phyloP scores from a whole-genome alignment of 2,888 invertebrate genomes.

The Xanthia icteritia region DNA sequence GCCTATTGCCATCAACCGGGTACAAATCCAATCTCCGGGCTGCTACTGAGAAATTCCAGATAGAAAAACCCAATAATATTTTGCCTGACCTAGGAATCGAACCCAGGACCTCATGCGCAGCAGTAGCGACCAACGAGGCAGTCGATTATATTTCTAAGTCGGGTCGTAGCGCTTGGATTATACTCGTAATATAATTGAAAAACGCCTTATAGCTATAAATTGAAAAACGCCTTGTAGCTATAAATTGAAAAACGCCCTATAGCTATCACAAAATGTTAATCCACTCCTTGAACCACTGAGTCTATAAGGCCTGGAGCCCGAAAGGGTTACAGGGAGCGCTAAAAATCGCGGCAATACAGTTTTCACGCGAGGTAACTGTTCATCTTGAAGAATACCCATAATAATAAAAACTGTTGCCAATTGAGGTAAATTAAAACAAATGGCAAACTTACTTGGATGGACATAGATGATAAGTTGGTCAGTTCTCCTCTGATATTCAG shows the following conservation, averaged over 20 bases:
- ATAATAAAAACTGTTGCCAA: not conserved
- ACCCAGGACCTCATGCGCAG: no score
- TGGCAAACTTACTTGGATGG: slow-evolving; percentile 75
- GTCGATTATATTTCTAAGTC: not conserved
- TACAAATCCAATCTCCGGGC: no score
- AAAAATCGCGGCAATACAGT: not conserved
- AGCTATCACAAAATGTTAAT: not conserved
- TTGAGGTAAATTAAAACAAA: not conserved
- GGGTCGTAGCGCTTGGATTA: not conserved
- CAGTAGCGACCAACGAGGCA: no score
- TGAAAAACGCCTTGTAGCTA: not conserved
- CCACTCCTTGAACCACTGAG: not conserved
- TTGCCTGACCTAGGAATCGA: no score
- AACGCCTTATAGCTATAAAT: no score
- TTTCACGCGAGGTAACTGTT: not conserved
- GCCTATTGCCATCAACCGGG: no score
- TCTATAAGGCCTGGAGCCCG: not conserved
- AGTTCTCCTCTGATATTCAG: slow-evolving; percentile 95
- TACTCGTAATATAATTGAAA: not conserved
- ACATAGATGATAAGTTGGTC: slow-evolving; percentile 86
- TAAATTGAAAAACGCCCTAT: not conserved
- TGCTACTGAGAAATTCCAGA: no score
- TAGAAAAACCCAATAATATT: no score
- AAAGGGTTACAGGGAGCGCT: not conserved
- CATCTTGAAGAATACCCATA: not conserved